Base-by-base conservation (phyloP, 2,888 invertebrate genomes). In the Dysmachus trigonus region DNA sequence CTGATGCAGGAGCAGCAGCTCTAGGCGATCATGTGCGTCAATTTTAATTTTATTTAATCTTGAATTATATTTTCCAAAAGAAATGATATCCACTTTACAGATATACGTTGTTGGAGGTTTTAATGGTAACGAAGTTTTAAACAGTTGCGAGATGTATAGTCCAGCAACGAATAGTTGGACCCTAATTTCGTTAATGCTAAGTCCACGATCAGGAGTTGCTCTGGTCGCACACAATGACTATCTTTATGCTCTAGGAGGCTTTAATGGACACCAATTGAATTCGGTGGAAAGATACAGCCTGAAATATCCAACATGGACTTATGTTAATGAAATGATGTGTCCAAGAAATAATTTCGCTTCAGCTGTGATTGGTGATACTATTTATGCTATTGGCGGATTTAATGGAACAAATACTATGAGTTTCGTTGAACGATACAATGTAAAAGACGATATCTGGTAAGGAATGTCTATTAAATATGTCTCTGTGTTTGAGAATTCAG, bases 341-440 rank as follows among this genome's bases (percentile, higher is more conserved):
- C 95, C 95, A 0, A 93, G 97, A 82, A 97, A 97, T 90, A 97
- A 97, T 91, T 97, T 97, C 90, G 96, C 96, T 0, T 94, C 95
- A 0, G 96, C 94, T 2, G 93, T 96, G 81, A 91, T 97, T 83
- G 96, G 97, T 88, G 95, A 95, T 88, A 94, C 94, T 93, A 95
- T 97, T 87, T 96, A 95, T 90, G 96, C 95, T 35, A 95, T 97
- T 87, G 97, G 97, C 74, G 97, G 97, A 30, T 97, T 96, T 91
- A 96, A 97, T 90, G 97, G 97, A 94, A 94, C 94, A 0, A 94
- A 95, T 8, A 96, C 96, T 0, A 95, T 96, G 77, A 94, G 95
- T 30, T 94, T 94, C 90, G 97, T 97, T 87, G 97, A 97, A 91
- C 96, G 95, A 90, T 97, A 95, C 91, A 96, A 97, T 89, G 94